These are phyloP conservation scores for Cantharis lateralis DNA, from an alignment of 2,888 invertebrate genomes.

Conservation along the genomic window DNA sequence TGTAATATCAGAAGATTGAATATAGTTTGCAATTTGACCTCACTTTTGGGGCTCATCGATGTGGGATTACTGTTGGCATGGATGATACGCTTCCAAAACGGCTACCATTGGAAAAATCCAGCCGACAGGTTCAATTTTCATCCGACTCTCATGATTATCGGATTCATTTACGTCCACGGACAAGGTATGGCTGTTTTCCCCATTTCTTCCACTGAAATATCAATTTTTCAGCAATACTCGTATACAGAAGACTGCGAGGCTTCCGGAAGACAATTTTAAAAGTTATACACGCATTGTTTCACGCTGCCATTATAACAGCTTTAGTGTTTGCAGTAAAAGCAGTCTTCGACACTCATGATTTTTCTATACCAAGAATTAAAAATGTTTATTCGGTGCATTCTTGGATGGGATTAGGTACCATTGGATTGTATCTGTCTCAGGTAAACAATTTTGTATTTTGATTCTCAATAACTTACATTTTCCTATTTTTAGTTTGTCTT, in stretches of 20 bases:
- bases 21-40: conserved; percentile 54
- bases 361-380: conserved; percentile 60
- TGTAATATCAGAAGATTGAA: conserved; percentile 55
- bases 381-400: conserved; percentile 80
- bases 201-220: neutral
- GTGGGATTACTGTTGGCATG: conserved; percentile 66
- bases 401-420: conserved; percentile 78
- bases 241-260: conserved; percentile 78
- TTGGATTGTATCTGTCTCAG: conserved; percentile 74
- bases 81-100: conserved; percentile 64
- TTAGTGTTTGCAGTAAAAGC: conserved; percentile 74
- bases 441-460: conserved; percentile 53
- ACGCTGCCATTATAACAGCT: conserved; percentile 69
- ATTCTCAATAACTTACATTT: neutral
- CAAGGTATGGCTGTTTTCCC: conserved; percentile 70
- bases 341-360: conserved; percentile 81
- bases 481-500: conserved; percentile 65
- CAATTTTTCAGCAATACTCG: conserved; percentile 69
- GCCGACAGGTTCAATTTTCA: conserved; percentile 82
- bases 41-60: conserved; percentile 58
- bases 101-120: conserved; percentile 71
- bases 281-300: conserved; percentile 72
- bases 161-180: conserved; percentile 78
- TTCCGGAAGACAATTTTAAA: conserved; percentile 76
- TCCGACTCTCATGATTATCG: conserved; percentile 83